Percentiles rank a stretch among this genome's conserved stretches.
Conservation (phyloP, 2,888 invertebrate genomes). For the Aphodius sticticus region DNA sequence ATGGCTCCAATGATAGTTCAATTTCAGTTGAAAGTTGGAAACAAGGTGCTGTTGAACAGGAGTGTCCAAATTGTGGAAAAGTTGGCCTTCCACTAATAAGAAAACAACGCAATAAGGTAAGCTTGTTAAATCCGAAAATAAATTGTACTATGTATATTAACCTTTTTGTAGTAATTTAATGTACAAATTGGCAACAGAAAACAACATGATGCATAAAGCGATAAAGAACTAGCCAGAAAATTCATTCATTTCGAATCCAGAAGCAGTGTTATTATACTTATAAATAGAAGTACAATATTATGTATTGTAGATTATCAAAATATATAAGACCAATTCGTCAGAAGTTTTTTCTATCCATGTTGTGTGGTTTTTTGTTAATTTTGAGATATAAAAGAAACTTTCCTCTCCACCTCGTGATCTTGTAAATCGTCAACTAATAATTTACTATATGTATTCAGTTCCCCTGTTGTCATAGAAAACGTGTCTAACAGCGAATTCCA, state of each 20-base stretch:
- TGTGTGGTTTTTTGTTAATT: not conserved
- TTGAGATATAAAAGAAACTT: no score
- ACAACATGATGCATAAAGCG: not conserved
- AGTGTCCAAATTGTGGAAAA: constrained; percentile 51
- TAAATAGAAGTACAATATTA: not conserved
- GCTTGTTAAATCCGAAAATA: constrained; percentile 16
- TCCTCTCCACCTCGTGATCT: no score
- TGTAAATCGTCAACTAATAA: no score
- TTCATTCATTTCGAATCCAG: not conserved
- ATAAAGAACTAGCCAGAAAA: not conserved
- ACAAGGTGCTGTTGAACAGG: constrained; percentile 48
- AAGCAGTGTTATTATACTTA: not conserved
- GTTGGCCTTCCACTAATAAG: constrained; percentile 53
- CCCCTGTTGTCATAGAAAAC: no score
- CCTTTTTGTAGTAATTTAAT: not conserved
- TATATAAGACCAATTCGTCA: not conserved
- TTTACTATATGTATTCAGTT: no score
- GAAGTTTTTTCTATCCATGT: not conserved
- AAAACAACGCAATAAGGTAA: constrained; percentile 55
- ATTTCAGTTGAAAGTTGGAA: constrained; percentile 55
- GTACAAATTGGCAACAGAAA: constrained; percentile 15
- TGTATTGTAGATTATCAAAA: not conserved
- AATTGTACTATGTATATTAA: not conserved
- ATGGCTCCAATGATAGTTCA: not conserved
- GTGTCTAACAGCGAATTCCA: no score